phyloP scores from a whole-genome alignment of 2,888 invertebrate species.

The Liopterus haemorrhoidalis region DNA sequence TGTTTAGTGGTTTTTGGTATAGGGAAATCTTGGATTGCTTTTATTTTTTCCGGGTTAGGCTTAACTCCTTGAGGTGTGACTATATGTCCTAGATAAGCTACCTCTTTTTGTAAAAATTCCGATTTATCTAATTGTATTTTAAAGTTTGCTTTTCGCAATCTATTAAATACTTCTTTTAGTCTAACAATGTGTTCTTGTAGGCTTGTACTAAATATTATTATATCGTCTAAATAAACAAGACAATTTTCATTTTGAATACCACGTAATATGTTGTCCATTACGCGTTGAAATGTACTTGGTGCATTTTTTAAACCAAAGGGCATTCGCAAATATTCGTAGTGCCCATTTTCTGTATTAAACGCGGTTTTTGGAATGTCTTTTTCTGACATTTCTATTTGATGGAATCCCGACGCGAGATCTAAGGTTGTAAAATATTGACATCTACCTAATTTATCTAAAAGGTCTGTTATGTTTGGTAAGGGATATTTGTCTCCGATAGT shows the following conservation, averaged over 20 bases:
- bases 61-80: slow-evolving; percentile 36
- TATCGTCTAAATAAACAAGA: slow-evolving; percentile 33
- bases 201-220: slow-evolving; percentile 29
- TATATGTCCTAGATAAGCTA: slow-evolving; percentile 38
- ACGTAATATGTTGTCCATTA: slow-evolving; percentile 24
- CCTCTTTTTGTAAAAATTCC: slow-evolving; percentile 33
- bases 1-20: slow-evolving; percentile 18
- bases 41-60: slow-evolving; percentile 37
- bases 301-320: slow-evolving; percentile 30
- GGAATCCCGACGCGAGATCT: slow-evolving; percentile 32
- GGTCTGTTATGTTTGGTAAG: slow-evolving; percentile 25
- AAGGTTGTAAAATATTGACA: slow-evolving; percentile 26
- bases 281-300: slow-evolving; percentile 31
- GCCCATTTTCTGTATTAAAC: slow-evolving; percentile 27
- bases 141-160: slow-evolving; percentile 26
- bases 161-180: slow-evolving; percentile 28
- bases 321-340: slow-evolving; percentile 31
- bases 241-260: slow-evolving; percentile 17
- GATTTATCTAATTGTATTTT: slow-evolving; percentile 34
- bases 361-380: slow-evolving; percentile 30
- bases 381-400: slow-evolving; percentile 30
- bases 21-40: slow-evolving; percentile 30
- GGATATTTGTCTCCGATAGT: slow-evolving; percentile 33
- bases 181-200: slow-evolving; percentile 31
- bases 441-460: slow-evolving; percentile 23